phyloP scores from a whole-genome alignment of 2,888 invertebrate genomes.

The Epsilonema sp. region DNA sequence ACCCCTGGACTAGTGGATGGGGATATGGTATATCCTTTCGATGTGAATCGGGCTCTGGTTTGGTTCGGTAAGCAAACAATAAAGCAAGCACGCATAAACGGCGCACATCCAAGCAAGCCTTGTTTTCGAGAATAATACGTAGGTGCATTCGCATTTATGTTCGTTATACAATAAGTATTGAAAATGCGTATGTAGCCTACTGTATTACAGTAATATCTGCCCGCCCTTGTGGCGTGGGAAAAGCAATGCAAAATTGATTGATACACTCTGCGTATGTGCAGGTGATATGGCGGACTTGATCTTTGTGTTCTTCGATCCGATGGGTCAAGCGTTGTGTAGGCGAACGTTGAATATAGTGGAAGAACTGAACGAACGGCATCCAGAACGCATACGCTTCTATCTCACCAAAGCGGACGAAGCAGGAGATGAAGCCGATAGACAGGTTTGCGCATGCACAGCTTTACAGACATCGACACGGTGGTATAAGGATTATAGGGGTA shows the following conservation, averaged over 20 bases:
- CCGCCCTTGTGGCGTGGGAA: too few relatives aligned
- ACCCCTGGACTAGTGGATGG: constrained; percentile 43
- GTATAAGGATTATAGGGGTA: too few relatives aligned
- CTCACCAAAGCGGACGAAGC: constrained; percentile 42
- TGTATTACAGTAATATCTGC: too few relatives aligned
- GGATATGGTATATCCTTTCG: constrained; percentile 42
- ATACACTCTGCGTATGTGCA: too few relatives aligned
- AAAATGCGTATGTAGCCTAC: too few relatives aligned
- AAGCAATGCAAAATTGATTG: too few relatives aligned
- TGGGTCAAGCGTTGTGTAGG: constrained; percentile 41
- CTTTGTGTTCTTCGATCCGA: constrained; percentile 43
- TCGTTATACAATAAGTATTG: too few relatives aligned
- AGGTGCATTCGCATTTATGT: too few relatives aligned
- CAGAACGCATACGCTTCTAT: constrained; percentile 39
- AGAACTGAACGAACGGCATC: constrained; percentile 36
- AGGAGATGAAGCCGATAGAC: constrained; percentile 39
- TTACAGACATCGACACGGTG: too few relatives aligned
- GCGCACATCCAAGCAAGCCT: too few relatives aligned
- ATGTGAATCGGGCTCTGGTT: constrained; percentile 38
- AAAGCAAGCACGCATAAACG: too few relatives aligned
- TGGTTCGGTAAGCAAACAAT: constrained; percentile 39
- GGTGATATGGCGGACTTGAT: constrained; percentile 37
- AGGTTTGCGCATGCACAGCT: constrained; percentile 26
- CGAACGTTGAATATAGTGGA: constrained; percentile 40
- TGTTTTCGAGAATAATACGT: too few relatives aligned